Base-by-base conservation (phyloP, 2,113 vertebrate species). In the Capra hircus region DNA sequence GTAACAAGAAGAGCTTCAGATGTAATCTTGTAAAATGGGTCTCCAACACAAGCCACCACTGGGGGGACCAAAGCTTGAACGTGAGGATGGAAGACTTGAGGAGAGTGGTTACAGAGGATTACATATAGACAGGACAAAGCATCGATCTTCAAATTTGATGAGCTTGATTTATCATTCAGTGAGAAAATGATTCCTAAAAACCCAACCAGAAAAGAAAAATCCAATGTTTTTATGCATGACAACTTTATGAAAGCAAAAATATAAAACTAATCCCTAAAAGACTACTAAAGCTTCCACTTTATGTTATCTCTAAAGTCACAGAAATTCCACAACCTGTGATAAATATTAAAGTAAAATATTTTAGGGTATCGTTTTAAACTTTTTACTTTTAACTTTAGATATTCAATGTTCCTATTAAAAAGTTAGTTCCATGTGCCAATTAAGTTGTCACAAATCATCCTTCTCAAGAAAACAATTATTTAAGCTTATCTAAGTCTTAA, bases 11-110 rank as follows among this genome's bases (percentile, higher is more conserved):
- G 99, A 0, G 99, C 99, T 99, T 99, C 99, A 1, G 99, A 99
- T 48, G 99, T 99, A 98, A 99, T 99, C 99, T 99, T 99, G 98
- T 99, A 99, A 98, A 99, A 99, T 27, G 99, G 99, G 98, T 99
- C 99, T 97, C 99, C 99, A 91, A 99, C 99, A 92, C 99, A 99
- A 93, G 99, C 99, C 97, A 99, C 99, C 96, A 99, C 99, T 15
- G 99, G 99, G 91, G 99, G 99, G 95, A 99, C 99, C 96, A 99
- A 99, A 27, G 99, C 99, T 91, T 99, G 99, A 94, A 99, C 99
- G 5, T 99, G 99, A 97, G 99, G 99, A 98, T 99, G 99, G 99
- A 99, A 99, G 98, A 99, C 99, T 86, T 99, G 99, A 91, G 99
- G 99, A 91, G 99, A 99, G 98, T 99, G 99, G 96, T 99, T 99